Conservation (phyloP, 2,797 vertebrate species). For the Sandelia bainsii region DNA sequence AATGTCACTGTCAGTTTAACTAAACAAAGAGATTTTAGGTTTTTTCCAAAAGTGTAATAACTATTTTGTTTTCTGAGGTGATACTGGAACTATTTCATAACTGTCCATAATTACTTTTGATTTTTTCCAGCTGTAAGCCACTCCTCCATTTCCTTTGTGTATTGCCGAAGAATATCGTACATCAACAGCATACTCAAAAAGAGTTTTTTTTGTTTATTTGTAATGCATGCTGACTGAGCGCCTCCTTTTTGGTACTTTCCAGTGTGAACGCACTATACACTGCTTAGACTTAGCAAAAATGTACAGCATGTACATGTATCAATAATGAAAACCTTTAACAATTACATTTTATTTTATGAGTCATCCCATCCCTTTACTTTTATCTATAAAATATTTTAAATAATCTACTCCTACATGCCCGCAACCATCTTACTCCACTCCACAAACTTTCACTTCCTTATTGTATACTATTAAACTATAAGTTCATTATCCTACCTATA, state of each 20-base stretch:
- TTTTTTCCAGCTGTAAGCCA: conserved; percentile 9
- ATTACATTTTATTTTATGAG: not conserved
- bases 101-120: conserved; percentile 1
- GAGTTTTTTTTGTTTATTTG: no score
- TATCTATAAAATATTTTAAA: not conserved
- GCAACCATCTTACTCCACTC: not conserved
- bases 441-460: not conserved
- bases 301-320: not conserved
- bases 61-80: conserved; percentile 3
- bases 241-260: not conserved
- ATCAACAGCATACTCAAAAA: not conserved
- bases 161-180: not conserved
- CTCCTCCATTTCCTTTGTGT: not conserved
- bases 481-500: conserved; percentile 27
- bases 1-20: not conserved
- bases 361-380: no score
- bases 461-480: conserved; percentile 42
- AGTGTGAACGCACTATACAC: not conserved
- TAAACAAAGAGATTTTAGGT: not conserved
- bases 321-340: not conserved
- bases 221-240: not conserved
- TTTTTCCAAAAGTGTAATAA: not conserved
- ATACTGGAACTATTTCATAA: not conserved
- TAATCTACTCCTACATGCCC: not conserved
- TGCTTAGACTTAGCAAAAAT: not conserved